phyloP scores from a whole-genome alignment of 1,140 invertebrate genomes.

The Phymorhynchus buccinoides region DNA sequence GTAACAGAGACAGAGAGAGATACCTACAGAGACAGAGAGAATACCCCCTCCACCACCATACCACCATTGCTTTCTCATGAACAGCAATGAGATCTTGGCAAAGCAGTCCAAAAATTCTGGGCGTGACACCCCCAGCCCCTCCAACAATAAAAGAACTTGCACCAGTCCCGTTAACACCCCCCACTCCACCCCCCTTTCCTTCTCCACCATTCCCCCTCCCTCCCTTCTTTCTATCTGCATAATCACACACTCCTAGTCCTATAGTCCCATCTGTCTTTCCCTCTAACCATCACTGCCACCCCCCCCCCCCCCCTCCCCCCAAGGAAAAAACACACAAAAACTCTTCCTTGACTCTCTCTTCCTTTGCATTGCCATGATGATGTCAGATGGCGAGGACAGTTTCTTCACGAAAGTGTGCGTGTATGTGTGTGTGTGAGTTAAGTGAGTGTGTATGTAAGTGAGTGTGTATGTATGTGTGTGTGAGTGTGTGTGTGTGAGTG shows the following conservation, averaged over 20 bases:
- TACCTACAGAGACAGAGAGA: too few relatives aligned
- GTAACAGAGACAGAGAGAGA: too few relatives aligned
- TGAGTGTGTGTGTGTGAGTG: too few relatives aligned
- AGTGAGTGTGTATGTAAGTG: too few relatives aligned
- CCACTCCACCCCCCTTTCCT: background rate
- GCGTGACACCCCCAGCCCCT: background rate
- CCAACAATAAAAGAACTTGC: background rate
- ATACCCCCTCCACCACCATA: too few relatives aligned
- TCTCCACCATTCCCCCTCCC: background rate
- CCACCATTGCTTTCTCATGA: background rate
- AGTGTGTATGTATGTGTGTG: too few relatives aligned
- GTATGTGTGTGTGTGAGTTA: too few relatives aligned
- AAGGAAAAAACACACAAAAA: too few relatives aligned
- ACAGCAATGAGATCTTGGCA: background rate
- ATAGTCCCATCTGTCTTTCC: background rate
- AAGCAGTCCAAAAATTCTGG: background rate
- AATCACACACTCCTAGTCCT: background rate
- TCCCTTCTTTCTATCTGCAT: background rate
- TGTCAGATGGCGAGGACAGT: too few relatives aligned
- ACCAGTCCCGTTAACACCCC: background rate
- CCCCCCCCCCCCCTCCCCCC: background rate
- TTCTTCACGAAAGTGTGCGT: too few relatives aligned
- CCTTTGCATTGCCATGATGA: background rate
- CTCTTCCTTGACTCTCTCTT: too few relatives aligned
- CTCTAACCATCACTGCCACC: background rate